Evolutionary conservation across 2,888 invertebrate genomes (phyloP).

Genomic region (Drosophila falleni): DNA sequence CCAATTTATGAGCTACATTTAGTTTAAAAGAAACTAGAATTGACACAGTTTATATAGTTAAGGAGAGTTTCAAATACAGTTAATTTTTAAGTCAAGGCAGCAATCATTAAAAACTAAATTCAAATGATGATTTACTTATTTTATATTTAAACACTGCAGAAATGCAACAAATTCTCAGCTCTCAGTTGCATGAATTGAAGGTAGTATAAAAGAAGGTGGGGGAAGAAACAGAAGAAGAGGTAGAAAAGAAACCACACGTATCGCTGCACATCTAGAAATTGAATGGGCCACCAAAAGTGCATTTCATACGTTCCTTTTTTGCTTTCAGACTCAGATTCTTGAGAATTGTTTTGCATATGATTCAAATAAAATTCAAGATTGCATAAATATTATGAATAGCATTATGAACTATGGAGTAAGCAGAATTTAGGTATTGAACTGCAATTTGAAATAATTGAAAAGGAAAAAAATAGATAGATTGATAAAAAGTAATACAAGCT

Average conservation of each 20-base stretch:
- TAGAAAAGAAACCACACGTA: slow-evolving; percentile 15
- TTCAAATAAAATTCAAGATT: slow-evolving; percentile 40
- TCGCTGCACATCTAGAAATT: slow-evolving; percentile 38
- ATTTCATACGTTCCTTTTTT: slow-evolving; percentile 14
- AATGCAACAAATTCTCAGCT: slow-evolving; percentile 7
- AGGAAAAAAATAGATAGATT: no score
- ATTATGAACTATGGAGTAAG: slow-evolving; percentile 10
- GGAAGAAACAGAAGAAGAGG: not conserved
- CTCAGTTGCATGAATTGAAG: slow-evolving; percentile 18
- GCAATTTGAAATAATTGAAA: not conserved
- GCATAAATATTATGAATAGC: slow-evolving; percentile 45
- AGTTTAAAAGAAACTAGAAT: not conserved
- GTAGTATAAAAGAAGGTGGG: slow-evolving; percentile 6
- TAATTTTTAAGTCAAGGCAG: no score
- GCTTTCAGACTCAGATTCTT: slow-evolving; percentile 21
- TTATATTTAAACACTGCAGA: not conserved
- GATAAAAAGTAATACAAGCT: no score
- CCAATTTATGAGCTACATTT: not conserved
- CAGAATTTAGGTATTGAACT: not conserved
- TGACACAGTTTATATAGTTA: no score
- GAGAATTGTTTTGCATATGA: slow-evolving; percentile 55
- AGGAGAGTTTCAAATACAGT: no score
- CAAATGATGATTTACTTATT: not conserved
- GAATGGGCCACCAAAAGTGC: slow-evolving; percentile 35
- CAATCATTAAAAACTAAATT: not conserved